Evolutionary conservation across 1,140 invertebrate species (phyloP), one percentile per base, ranked within the genome.

Genomic region (Drosophila busckii): DNA sequence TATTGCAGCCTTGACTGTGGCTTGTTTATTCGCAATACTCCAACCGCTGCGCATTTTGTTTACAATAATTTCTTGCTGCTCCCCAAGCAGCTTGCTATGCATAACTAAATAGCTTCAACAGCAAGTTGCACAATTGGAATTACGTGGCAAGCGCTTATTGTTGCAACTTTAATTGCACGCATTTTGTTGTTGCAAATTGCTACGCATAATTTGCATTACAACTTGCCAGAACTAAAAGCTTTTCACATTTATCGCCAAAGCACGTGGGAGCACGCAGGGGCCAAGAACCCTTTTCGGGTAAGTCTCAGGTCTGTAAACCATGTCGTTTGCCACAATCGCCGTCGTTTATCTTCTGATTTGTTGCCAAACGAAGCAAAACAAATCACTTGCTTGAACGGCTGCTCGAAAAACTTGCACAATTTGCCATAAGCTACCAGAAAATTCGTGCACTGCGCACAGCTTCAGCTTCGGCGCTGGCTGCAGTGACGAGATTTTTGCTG

Each of bases 311-410:
- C 15, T 58, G 22, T 48, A 37, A 62, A 45, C 54, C 63, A 56
- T 82, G 73, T 80, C 73, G 64, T 69, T 82, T 59, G 68, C 59
- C 75, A 37, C 73, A 80, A 80, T 80, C 75, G 75, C 82, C 75
- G 73, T 82, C 73, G 73, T 80, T 80, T 80, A 80, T 80, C 73
- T 80, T 80, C 75, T 80, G 73, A 80, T 80, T 80, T 80, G 73
- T 80, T 80, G 75, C 73, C 73, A 65, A 80, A 80, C 73, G 73
- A 80, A 73, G 48, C 73, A 80, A 80, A 80, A 80, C 73, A 80
- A 80, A 80, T 80, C 73, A 80, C 73, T 78, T 78, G 73, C 63
- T 66, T 69, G 71, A 76, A 31, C 66, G 70, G 49, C 32, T 62
- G 26, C 62, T 53, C 23, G 23, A 7, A 20, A 44, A 56, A 58